Evolutionary conservation across 2,888 invertebrate species (phyloP).

Genomic region (Habrosyne pyritoides): DNA sequence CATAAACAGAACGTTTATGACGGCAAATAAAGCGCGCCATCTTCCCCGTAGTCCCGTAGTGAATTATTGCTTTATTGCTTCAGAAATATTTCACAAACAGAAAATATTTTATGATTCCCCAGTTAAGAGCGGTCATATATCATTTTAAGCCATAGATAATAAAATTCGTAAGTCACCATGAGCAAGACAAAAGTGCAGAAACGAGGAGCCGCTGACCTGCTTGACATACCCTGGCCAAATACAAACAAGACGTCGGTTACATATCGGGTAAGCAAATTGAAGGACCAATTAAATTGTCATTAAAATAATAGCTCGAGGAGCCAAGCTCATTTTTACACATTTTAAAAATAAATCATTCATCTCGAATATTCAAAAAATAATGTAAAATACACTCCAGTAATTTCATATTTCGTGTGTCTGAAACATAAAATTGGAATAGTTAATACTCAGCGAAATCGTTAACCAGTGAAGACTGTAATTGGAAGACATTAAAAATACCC

Average conservation of each 20-base stretch:
- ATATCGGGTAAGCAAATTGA: background rate
- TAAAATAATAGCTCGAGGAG: background rate
- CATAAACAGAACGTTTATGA: slow-evolving; percentile 82
- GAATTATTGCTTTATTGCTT: slow-evolving; percentile 84
- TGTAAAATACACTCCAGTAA: slow-evolving; percentile 51
- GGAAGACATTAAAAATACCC: slow-evolving; percentile 79
- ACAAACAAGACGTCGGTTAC: slow-evolving; percentile 16
- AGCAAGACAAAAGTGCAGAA: slow-evolving; percentile 70
- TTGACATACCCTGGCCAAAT: slow-evolving; percentile 30
- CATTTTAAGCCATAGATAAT: slow-evolving; percentile 84
- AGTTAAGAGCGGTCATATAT: slow-evolving; percentile 81
- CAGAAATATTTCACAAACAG: slow-evolving; percentile 84
- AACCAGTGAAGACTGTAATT: slow-evolving; percentile 79
- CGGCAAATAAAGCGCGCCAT: slow-evolving; percentile 81
- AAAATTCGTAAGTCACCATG: slow-evolving; percentile 80
- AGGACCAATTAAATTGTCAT: background rate
- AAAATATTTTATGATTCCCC: slow-evolving; percentile 84
- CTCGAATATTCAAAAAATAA: slow-evolving; percentile 26
- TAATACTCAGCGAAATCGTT: slow-evolving; percentile 79
- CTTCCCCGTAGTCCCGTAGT: slow-evolving; percentile 82
- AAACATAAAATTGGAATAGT: slow-evolving; percentile 82
- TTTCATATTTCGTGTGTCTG: slow-evolving; percentile 63
- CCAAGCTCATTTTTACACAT: no score
- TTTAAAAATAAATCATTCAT: slow-evolving; percentile 28
- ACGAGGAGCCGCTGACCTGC: slow-evolving; percentile 34